Conservation (phyloP, 2,888 invertebrate genomes). For the Macrophya alboannulata region DNA sequence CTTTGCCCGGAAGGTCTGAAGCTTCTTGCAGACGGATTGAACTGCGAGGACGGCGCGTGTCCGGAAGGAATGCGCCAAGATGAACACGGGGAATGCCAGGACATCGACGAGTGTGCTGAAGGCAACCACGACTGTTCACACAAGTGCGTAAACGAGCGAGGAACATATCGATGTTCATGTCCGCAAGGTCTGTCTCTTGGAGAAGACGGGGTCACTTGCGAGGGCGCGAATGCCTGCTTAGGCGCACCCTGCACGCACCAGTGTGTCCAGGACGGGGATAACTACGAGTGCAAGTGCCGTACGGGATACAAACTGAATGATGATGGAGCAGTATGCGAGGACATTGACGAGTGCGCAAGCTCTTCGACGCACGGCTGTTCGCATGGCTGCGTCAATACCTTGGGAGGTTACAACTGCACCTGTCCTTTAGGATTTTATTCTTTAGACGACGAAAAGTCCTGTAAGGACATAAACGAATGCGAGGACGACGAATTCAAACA, state of each 20-base stretch:
- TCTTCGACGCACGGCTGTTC: conserved; percentile 68
- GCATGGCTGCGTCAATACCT: conserved; percentile 65
- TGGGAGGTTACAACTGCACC: conserved; percentile 74
- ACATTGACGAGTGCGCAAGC: conserved; percentile 67
- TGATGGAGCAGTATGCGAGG: conserved; percentile 68
- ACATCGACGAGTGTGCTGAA: conserved; percentile 67
- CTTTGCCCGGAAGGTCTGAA: conserved; percentile 81
- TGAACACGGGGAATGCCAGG: conserved; percentile 70
- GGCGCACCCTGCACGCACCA: conserved; percentile 63
- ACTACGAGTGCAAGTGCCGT: conserved; percentile 81
- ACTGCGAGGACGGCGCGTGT: conserved; percentile 69
- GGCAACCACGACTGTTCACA: conserved; percentile 77
- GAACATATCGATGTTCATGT: conserved; percentile 84
- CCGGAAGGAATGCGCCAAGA: conserved; percentile 64
- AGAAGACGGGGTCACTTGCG: conserved; percentile 74
- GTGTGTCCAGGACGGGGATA: conserved; percentile 80
- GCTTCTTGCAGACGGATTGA: conserved; percentile 70
- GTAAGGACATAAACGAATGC: conserved; percentile 68
- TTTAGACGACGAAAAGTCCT: conserved; percentile 75
- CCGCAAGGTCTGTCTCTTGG: conserved; percentile 80
- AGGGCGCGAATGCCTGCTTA: conserved; percentile 63
- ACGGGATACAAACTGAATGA: conserved; percentile 65
- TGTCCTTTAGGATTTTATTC: conserved; percentile 80
- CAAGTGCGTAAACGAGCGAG: conserved; percentile 83
- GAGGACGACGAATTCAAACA: conserved; percentile 51